Percentiles rank a stretch among this genome's conserved stretches.
These are phyloP conservation scores for Hemibagrus guttatus DNA, from an alignment of 2,797 vertebrate genomes.

Conservation along the genomic window DNA sequence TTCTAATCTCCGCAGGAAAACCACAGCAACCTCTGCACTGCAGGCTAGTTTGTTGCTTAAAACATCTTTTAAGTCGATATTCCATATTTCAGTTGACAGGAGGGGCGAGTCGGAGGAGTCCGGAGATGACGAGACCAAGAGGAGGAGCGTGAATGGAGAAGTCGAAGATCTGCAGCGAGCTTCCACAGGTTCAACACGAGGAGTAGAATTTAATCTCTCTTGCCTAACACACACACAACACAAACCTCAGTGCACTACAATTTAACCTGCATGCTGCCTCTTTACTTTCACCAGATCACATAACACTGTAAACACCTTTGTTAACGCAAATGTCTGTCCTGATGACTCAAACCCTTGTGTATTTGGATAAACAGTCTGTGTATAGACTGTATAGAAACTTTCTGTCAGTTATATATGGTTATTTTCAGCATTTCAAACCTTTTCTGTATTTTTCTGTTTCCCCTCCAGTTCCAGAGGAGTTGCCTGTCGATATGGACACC, in stretches of 20 bases:
- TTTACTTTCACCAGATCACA: too few species aligned
- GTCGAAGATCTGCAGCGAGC: slow-evolving; percentile 75
- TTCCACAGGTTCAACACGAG: slow-evolving; percentile 64
- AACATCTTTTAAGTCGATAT: slow-evolving; percentile 35
- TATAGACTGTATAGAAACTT: too few species aligned
- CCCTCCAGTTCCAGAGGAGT: slow-evolving; percentile 80
- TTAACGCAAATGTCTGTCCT: background rate
- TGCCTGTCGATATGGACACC: slow-evolving; percentile 95
- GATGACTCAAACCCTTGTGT: background rate
- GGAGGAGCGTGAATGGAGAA: slow-evolving; percentile 77
- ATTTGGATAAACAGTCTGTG: background rate
- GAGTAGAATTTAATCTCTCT: background rate
- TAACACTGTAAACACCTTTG: background rate
- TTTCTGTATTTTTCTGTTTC: background rate
- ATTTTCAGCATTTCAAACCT: background rate
- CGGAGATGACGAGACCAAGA: slow-evolving; percentile 92
- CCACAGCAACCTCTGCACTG: background rate
- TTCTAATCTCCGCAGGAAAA: background rate
- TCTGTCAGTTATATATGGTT: background rate
- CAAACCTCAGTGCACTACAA: background rate
- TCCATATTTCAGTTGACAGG: slow-evolving; percentile 93
- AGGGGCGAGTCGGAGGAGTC: slow-evolving; percentile 94
- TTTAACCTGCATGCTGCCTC: background rate
- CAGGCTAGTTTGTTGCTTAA: background rate
- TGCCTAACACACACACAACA: background rate